Percentiles rank a stretch among this genome's conserved stretches.
phyloP scores from a whole-genome alignment of 1,140 invertebrate species.

The Aleiodes sp. region DNA sequence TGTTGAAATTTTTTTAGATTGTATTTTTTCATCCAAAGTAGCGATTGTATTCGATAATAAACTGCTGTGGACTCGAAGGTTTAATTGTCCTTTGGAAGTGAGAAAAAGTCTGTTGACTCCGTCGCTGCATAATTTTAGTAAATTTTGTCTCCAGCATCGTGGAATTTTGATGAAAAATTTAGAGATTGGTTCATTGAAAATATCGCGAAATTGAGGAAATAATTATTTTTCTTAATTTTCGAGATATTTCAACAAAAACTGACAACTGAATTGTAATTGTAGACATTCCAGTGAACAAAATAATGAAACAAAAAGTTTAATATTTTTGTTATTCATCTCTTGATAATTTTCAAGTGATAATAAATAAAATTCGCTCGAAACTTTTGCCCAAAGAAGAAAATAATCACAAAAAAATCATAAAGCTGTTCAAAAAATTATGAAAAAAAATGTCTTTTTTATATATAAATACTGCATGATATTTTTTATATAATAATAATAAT shows the following conservation, averaged over 20 bases:
- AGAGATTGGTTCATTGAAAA: neutral
- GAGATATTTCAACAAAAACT: no score
- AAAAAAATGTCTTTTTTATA: conserved; percentile 16
- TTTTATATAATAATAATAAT: conserved; percentile 12
- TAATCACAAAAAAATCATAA: no score
- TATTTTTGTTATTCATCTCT: no score
- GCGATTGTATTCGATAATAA: conserved; percentile 6
- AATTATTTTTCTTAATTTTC: neutral
- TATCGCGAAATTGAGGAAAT: neutral
- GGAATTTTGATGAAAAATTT: no score
- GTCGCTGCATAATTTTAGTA: conserved; percentile 2
- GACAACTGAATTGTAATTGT: neutral
- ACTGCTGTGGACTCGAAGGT: neutral
- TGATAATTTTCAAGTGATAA: no score
- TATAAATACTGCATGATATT: conserved; percentile 16
- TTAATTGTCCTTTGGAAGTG: neutral
- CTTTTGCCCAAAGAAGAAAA: no score
- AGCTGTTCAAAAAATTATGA: neutral
- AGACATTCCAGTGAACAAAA: neutral
- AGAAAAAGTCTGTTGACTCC: conserved; percentile 6
- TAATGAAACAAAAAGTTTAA: no score
- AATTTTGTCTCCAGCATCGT: no score
- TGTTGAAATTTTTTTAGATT: neutral
- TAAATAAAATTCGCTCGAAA: no score
- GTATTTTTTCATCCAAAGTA: conserved; percentile 1